Evolutionary conservation across 2,797 vertebrate species (phyloP).

Genomic region (Hoplostethus atlanticus): DNA sequence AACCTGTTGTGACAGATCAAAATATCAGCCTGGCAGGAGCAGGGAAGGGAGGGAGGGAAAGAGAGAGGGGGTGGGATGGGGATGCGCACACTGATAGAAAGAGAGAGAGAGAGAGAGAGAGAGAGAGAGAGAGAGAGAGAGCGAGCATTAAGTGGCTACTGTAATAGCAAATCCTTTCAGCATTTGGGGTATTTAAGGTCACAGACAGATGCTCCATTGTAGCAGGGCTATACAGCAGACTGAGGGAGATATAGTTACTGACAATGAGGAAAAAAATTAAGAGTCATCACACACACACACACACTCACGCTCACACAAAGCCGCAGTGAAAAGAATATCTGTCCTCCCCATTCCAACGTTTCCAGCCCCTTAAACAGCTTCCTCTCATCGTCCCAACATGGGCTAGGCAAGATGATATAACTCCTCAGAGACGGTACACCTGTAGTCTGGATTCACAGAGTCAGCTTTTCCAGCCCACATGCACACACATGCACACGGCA

Average conservation of each 20-base stretch:
- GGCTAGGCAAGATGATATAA: constrained; percentile 50
- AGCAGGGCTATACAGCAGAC: constrained; percentile 39
- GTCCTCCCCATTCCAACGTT: constrained; percentile 44
- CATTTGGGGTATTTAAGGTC: constrained; percentile 55
- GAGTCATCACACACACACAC: constrained; percentile 41
- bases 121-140: constrained; percentile 20
- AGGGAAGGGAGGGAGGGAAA: constrained; percentile 13
- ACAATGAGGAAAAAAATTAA: constrained; percentile 45
- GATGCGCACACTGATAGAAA: background rate
- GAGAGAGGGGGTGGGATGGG: background rate
- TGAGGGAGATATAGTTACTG: constrained; percentile 51
- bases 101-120: constrained; percentile 15
- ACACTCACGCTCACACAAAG: constrained; percentile 18
- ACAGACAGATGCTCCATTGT: constrained; percentile 36
- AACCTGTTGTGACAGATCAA: constrained; percentile 76
- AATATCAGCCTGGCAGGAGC: constrained; percentile 63
- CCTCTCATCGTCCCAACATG: constrained; percentile 56
- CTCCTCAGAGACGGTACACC: constrained; percentile 41
- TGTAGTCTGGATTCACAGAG: constrained; percentile 35
- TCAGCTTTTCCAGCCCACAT: constrained; percentile 55
- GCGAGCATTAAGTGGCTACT: constrained; percentile 39
- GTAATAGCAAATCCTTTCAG: constrained; percentile 36
- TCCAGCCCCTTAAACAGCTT: constrained; percentile 52
- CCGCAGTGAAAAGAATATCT: background rate
- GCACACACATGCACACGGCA: background rate